These are phyloP conservation scores for Rafetus swinhoei DNA, from an alignment of 2,113 vertebrate species.

Conservation along the genomic window DNA sequence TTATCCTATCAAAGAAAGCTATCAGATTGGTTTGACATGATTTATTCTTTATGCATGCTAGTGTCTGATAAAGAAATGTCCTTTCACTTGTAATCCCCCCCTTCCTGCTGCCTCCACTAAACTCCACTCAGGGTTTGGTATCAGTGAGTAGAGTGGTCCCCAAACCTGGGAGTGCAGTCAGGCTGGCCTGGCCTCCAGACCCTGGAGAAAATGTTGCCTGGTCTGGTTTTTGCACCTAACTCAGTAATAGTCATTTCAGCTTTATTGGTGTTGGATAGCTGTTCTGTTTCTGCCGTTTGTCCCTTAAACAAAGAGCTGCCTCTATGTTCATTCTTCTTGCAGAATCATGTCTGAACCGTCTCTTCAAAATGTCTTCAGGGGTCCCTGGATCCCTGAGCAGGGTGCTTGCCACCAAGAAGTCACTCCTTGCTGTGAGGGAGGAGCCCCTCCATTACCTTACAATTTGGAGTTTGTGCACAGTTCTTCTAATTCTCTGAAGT, in stretches of 20 bases:
- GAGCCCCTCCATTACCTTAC: neutral
- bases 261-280: fast-evolving
- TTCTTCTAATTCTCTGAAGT: neutral
- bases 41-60: fast-evolving
- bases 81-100: neutral
- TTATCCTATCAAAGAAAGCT: too few relatives aligned
- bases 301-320: neutral
- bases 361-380: neutral
- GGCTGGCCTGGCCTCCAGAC: neutral
- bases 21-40: too few relatives aligned
- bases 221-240: neutral
- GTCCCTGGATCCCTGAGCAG: neutral
- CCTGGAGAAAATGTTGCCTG: neutral
- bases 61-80: neutral
- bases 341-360: neutral
- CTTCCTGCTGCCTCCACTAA: neutral
- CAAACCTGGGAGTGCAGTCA: neutral
- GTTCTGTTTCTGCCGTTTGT: fast-evolving
- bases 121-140: neutral
- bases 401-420: neutral
- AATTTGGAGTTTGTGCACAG: neutral
- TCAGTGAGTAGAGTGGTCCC: fast-evolving
- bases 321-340: neutral
- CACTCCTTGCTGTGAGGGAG: neutral
- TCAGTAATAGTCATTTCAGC: neutral